Conservation (phyloP, 1,140 invertebrate genomes). For the Drosophila prosaltans region DNA sequence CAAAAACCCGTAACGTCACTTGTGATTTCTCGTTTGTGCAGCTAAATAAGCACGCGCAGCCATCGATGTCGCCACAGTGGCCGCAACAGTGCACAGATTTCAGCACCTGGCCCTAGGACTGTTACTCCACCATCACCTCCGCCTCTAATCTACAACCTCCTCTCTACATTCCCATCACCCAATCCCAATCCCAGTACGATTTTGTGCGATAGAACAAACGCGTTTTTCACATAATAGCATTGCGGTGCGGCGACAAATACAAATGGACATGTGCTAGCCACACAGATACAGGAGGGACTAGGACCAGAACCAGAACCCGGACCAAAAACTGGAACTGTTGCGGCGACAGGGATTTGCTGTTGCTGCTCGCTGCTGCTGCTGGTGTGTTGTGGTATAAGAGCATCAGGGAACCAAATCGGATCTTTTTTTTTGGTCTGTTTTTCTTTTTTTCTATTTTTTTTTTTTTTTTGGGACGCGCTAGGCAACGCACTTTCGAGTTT, state of each 20-base stretch:
- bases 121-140: slow-evolving; percentile 22
- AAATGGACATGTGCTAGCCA: slow-evolving; percentile 40
- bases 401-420: slow-evolving; percentile 57
- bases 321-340: background rate
- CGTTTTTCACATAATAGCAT: slow-evolving; percentile 75
- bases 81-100: slow-evolving; percentile 55
- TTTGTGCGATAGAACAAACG: slow-evolving; percentile 28
- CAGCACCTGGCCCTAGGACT: slow-evolving; percentile 59
- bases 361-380: slow-evolving; percentile 6
- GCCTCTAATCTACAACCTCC: background rate
- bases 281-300: slow-evolving; percentile 10
- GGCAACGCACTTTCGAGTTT: slow-evolving; percentile 25
- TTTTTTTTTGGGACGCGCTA: background rate
- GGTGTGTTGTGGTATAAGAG: slow-evolving; percentile 47
- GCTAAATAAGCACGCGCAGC: slow-evolving; percentile 57
- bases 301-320: slow-evolving; percentile 1
- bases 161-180: too few relatives aligned
- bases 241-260: slow-evolving; percentile 69
- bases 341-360: slow-evolving; percentile 35
- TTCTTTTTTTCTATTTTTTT: background rate
- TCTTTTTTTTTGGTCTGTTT: slow-evolving; percentile 51
- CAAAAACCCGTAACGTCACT: slow-evolving; percentile 76
- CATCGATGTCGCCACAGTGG: slow-evolving; percentile 57
- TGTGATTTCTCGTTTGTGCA: slow-evolving; percentile 72
- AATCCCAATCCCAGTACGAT: slow-evolving; percentile 12